Evolutionary conservation across 2,113 vertebrate species (phyloP).

Genomic region (Girardinichthys multiradiatus): DNA sequence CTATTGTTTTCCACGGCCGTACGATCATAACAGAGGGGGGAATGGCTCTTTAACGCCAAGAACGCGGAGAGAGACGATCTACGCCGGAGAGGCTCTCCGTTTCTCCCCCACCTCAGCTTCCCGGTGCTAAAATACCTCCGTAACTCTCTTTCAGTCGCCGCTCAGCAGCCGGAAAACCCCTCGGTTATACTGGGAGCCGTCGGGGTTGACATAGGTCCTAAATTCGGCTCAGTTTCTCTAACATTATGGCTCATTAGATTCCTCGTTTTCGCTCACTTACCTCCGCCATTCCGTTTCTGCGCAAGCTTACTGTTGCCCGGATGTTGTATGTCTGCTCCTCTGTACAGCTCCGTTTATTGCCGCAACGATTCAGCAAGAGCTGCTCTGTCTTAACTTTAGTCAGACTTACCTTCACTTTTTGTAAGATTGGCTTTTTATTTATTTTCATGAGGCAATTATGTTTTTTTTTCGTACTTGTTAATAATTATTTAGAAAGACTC

Average conservation of each 20-base stretch:
- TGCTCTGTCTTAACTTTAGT: constrained; percentile 19
- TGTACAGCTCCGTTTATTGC: constrained; percentile 73
- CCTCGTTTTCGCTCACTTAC: constrained; percentile 82
- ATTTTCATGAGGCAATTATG: no score
- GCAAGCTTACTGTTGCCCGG: constrained; percentile 82
- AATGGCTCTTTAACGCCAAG: constrained; percentile 76
- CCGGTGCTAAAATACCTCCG: constrained; percentile 37
- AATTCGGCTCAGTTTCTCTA: constrained; percentile 38
- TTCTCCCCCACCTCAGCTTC: constrained; percentile 55
- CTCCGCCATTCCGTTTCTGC: constrained; percentile 86
- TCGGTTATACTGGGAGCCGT: constrained; percentile 15
- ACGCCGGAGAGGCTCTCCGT: constrained; percentile 72
- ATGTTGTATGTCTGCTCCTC: constrained; percentile 78
- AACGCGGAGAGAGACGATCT: constrained; percentile 71
- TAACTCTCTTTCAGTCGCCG: constrained; percentile 21
- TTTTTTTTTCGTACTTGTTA: neutral
- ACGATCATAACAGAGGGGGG: constrained; percentile 62
- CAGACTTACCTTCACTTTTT: neutral
- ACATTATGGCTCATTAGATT: constrained; percentile 60
- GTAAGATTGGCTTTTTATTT: neutral
- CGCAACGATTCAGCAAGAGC: constrained; percentile 52
- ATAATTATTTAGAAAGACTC: neutral
- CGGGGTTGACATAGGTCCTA: constrained; percentile 17
- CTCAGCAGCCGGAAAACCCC: constrained; percentile 39
- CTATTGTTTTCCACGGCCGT: constrained; percentile 69